These are phyloP conservation scores for Plecotus auritus DNA, from an alignment of 2,113 vertebrate genomes.

Conservation along the genomic window DNA sequence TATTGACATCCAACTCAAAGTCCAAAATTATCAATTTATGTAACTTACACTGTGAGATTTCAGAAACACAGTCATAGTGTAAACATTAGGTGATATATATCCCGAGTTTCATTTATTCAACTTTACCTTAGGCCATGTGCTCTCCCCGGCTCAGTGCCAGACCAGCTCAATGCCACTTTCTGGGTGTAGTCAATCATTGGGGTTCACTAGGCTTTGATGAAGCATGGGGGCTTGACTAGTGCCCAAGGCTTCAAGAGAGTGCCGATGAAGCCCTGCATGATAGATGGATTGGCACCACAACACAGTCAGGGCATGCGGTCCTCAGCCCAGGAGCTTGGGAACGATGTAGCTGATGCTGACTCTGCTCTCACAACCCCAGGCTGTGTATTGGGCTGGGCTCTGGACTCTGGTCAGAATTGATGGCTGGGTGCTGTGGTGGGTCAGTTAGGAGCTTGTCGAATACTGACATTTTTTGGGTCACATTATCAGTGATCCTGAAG, in stretches of 20 bases:
- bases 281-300: neutral
- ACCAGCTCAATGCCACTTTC: too few species aligned
- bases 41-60: neutral
- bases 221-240: neutral
- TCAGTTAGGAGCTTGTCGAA: neutral
- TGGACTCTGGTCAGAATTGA: neutral
- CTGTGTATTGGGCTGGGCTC: neutral
- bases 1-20: neutral
- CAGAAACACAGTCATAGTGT: neutral
- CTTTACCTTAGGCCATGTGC: neutral
- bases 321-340: neutral
- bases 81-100: neutral
- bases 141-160: neutral
- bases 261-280: accelerated
- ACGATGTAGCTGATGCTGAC: accelerated
- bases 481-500: accelerated
- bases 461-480: accelerated
- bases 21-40: neutral
- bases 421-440: neutral
- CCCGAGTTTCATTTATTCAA: neutral
- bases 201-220: neutral
- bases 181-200: neutral
- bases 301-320: too few species aligned
- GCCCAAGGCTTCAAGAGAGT: neutral
- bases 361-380: accelerated